These are phyloP conservation scores for Propithecus perrieri DNA, from an alignment of 2,797 vertebrate genomes.

Conservation along the genomic window DNA sequence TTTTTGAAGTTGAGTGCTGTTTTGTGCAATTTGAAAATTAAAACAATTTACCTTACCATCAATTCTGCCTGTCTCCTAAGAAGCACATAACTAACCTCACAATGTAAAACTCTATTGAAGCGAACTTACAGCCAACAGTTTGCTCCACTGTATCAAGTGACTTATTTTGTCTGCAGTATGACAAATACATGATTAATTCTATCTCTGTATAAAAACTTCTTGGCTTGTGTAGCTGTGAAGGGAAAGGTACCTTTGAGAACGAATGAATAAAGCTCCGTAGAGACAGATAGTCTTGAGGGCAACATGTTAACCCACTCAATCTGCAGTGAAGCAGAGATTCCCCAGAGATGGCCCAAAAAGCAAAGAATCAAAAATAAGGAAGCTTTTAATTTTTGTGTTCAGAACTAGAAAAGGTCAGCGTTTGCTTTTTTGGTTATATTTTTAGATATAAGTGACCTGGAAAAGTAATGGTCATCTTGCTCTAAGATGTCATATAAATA, in stretches of 20 bases:
- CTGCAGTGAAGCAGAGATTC: slow-evolving; percentile 26
- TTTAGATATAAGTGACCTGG: neutral
- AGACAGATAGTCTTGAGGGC: slow-evolving; percentile 65
- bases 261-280: slow-evolving; percentile 54
- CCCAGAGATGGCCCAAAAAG: slow-evolving; percentile 60
- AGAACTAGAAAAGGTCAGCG: slow-evolving; percentile 42
- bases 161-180: slow-evolving; percentile 63
- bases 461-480: slow-evolving; percentile 17
- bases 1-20: neutral
- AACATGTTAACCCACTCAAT: slow-evolving; percentile 67
- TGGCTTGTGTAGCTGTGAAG: slow-evolving; percentile 56
- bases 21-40: slow-evolving; percentile 55
- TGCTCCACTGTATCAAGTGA: slow-evolving; percentile 46
- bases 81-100: neutral
- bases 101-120: slow-evolving; percentile 14
- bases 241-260: slow-evolving; percentile 80
- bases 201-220: slow-evolving; percentile 55
- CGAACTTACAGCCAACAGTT: slow-evolving; percentile 7
- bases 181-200: slow-evolving; percentile 79
- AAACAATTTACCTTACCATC: slow-evolving; percentile 57
- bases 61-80: slow-evolving; percentile 11
- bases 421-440: slow-evolving; percentile 31
- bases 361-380: slow-evolving; percentile 54
- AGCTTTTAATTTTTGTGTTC: slow-evolving; percentile 62
- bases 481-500: neutral